phyloP scores from a whole-genome alignment of 2,888 invertebrate genomes.

The Agrochola lota region DNA sequence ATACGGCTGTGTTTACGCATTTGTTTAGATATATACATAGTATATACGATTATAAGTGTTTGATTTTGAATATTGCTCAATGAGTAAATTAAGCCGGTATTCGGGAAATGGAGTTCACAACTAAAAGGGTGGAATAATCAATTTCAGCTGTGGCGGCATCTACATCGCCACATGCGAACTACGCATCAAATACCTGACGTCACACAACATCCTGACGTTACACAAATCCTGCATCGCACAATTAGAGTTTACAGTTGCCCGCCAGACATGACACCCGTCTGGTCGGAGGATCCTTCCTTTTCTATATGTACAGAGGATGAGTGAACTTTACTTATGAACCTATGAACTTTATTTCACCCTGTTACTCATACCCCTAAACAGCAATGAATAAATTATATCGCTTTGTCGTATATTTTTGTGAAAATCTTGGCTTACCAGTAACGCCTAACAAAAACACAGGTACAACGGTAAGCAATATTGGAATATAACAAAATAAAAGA shows the following conservation, averaged over 20 bases:
- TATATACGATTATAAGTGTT: conserved; percentile 5
- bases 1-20: conserved; percentile 53
- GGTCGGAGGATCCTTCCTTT: too few relatives aligned
- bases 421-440: neutral
- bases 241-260: too few relatives aligned
- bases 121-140: neutral
- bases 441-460: conserved; percentile 2
- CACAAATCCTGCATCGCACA: too few relatives aligned
- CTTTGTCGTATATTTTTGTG: neutral
- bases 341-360: too few relatives aligned
- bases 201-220: too few relatives aligned
- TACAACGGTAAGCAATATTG: neutral
- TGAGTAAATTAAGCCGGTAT: conserved; percentile 12
- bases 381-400: too few relatives aligned
- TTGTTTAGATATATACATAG: conserved; percentile 42
- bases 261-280: too few relatives aligned
- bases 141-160: neutral
- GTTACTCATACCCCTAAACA: too few relatives aligned
- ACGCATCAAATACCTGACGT: too few relatives aligned
- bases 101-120: neutral
- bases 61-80: conserved; percentile 24
- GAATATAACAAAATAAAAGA: conserved; percentile 1
- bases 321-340: too few relatives aligned
- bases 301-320: too few relatives aligned
- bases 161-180: too few relatives aligned